Evolutionary conservation across 2,113 vertebrate genomes (phyloP).

Genomic region (Proterorhinus semilunaris): DNA sequence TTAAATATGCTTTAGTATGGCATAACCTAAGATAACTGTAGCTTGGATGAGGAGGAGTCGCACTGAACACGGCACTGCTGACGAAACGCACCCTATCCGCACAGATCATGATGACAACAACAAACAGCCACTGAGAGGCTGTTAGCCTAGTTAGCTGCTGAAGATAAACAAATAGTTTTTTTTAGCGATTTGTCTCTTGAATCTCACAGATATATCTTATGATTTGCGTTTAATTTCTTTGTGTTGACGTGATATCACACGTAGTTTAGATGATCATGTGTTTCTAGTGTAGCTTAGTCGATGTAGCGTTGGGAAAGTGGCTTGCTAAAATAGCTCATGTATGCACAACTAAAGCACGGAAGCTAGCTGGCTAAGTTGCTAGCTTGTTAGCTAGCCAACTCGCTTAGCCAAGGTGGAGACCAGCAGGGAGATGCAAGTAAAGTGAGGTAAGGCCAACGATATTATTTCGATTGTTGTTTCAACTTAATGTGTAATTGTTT

Average conservation of each 20-base stretch:
- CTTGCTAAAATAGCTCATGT: conserved; percentile 62
- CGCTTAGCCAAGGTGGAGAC: conserved; percentile 51
- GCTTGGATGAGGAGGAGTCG: neutral
- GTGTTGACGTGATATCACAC: conserved; percentile 9
- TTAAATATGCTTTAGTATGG: too few species aligned
- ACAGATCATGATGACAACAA: conserved; percentile 72
- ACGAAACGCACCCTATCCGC: conserved; percentile 3
- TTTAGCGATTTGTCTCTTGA: conserved; percentile 4
- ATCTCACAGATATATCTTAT: conserved; percentile 20
- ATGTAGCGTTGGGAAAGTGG: conserved; percentile 47
- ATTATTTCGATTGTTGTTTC: neutral
- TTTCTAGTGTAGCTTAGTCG: conserved; percentile 33
- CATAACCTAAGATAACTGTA: neutral
- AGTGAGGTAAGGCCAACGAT: conserved; percentile 54
- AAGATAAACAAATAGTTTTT: conserved; percentile 43
- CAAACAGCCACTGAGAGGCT: conserved; percentile 68
- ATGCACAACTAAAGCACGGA: conserved; percentile 55
- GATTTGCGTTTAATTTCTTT: conserved; percentile 5
- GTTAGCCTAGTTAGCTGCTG: conserved; percentile 63
- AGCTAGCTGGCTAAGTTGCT: conserved; percentile 66
- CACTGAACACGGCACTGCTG: conserved; percentile 14
- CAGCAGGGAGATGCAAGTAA: conserved; percentile 58
- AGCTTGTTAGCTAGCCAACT: conserved; percentile 59
- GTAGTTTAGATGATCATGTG: conserved; percentile 22
- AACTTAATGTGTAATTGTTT: rapidly evolving